A percentile compares a stretch with the other conserved stretches of the same genome.
Evolutionary conservation across 2,888 invertebrate species (phyloP).

Genomic region (Rhabditoides inermis): DNA sequence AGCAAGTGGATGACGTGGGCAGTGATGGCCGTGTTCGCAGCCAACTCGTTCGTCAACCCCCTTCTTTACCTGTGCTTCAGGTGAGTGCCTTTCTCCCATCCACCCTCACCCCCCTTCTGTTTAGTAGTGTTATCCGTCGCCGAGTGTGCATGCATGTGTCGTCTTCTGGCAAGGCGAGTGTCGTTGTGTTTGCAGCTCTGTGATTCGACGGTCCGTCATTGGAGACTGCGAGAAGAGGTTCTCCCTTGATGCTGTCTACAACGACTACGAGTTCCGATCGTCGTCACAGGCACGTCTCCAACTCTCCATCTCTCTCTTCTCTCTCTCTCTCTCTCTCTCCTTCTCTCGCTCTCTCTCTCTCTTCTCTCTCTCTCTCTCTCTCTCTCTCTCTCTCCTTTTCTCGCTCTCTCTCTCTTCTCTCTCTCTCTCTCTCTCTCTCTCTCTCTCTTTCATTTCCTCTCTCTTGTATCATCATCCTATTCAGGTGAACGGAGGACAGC

Average conservation of each 20-base stretch:
- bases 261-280: constrained; percentile 34
- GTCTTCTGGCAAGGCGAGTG: too few species aligned
- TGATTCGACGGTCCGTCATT: constrained; percentile 34
- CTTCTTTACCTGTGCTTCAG: constrained; percentile 35
- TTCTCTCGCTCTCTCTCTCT: background rate
- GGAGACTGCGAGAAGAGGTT: constrained; percentile 27
- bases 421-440: background rate
- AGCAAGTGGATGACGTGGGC: constrained; percentile 44
- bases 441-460: too few species aligned
- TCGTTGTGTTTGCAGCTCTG: constrained; percentile 29
- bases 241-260: constrained; percentile 31
- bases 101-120: too few species aligned
- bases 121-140: too few species aligned
- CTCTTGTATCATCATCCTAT: too few species aligned
- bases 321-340: background rate
- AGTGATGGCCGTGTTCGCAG: constrained; percentile 40
- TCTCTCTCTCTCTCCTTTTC: background rate
- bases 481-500: too few species aligned
- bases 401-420: background rate
- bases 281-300: constrained; percentile 4
- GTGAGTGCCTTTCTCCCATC: too few species aligned
- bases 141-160: too few species aligned
- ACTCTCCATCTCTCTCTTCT: background rate
- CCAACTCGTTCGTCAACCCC: constrained; percentile 39
- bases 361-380: constrained; percentile 5